phyloP scores from a whole-genome alignment of 2,888 invertebrate genomes.

The Ormia ochracea region DNA sequence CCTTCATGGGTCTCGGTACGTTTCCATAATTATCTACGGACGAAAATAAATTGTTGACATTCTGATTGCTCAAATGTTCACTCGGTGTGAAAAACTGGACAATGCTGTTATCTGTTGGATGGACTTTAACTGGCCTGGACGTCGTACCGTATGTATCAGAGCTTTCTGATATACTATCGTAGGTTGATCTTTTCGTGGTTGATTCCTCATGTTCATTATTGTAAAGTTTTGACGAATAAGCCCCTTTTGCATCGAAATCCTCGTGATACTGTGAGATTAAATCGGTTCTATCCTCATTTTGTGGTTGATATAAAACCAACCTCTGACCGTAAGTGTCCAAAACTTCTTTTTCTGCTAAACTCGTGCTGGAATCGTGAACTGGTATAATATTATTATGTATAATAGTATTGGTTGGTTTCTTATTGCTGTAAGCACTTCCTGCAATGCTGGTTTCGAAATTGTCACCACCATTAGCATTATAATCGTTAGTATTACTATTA shows the following conservation, averaged over 20 bases:
- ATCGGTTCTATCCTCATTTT: conserved; percentile 39
- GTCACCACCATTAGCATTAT: not conserved
- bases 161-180: conserved; percentile 63
- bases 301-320: conserved; percentile 68
- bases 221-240: conserved; percentile 25
- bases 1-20: conserved; percentile 65
- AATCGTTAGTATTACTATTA: not conserved
- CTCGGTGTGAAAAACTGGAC: conserved; percentile 72
- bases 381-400: conserved; percentile 76
- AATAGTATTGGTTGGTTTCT: conserved; percentile 70
- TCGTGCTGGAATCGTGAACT: conserved; percentile 69
- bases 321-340: conserved; percentile 74
- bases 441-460: not conserved
- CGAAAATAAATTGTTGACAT: conserved; percentile 72
- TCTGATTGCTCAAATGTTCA: conserved; percentile 73
- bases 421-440: conserved; percentile 42
- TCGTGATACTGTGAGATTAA: conserved; percentile 26
- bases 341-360: conserved; percentile 70
- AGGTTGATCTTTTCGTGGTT: conserved; percentile 68
- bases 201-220: conserved; percentile 58
- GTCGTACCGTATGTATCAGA: conserved; percentile 29
- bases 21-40: conserved; percentile 65
- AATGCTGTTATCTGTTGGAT: conserved; percentile 68
- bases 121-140: conserved; percentile 64
- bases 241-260: conserved; percentile 39